A percentile compares a stretch with the other conserved stretches of the same genome.
Conservation (phyloP, 2,888 invertebrate species). For the Sesia apiformis region DNA sequence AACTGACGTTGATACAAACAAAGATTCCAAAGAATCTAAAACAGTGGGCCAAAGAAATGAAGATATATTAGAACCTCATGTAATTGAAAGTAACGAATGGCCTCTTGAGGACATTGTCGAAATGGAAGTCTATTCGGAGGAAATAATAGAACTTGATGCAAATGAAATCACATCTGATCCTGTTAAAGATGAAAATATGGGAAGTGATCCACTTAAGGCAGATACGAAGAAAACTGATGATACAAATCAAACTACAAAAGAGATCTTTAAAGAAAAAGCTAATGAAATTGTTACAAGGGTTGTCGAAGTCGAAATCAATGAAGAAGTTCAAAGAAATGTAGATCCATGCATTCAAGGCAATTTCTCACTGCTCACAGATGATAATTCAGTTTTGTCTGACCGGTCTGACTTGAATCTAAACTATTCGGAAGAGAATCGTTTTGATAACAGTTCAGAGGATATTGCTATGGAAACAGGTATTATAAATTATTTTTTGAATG, state of each 20-base stretch:
- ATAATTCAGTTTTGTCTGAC: constrained; percentile 42
- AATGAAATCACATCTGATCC: neutral
- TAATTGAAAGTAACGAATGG: no score
- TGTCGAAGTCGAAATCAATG: neutral
- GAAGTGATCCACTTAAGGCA: constrained; percentile 1
- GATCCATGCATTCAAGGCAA: constrained; percentile 42
- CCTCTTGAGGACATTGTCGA: no score
- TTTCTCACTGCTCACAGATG: constrained; percentile 53
- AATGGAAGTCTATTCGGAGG: no score
- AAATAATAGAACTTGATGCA: no score
- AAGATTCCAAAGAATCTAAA: neutral
- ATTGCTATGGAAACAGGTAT: no score
- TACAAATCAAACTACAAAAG: neutral
- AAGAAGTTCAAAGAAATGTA: constrained; percentile 1
- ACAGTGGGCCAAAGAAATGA: neutral
- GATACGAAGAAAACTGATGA: no score
- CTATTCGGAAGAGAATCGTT: constrained; percentile 24
- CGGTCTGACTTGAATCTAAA: constrained; percentile 35
- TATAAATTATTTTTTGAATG: no score
- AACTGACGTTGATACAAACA: neutral
- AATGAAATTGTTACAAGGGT: constrained; percentile 4
- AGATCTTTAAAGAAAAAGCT: constrained; percentile 1
- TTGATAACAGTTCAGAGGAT: no score
- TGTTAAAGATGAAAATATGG: constrained; percentile 4
- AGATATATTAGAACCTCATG: neutral